Percentiles rank a stretch among this genome's conserved stretches.
Evolutionary conservation across 2,113 vertebrate species (phyloP).

Genomic region (Poeciliopsis retropinna): DNA sequence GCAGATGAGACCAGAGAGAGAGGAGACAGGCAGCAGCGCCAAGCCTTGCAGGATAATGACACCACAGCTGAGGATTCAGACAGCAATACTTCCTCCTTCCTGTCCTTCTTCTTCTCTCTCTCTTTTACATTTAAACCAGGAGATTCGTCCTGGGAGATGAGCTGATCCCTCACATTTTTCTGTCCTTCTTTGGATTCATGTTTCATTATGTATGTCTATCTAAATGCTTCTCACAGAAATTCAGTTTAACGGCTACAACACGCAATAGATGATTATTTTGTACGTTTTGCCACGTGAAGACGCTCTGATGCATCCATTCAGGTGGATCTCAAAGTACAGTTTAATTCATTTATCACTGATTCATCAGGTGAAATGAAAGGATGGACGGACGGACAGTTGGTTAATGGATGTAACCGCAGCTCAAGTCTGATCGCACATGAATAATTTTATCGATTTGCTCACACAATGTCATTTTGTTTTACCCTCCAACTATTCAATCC

Average conservation of each 20-base stretch:
- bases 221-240: conserved; percentile 19
- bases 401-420: too few relatives aligned
- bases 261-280: not conserved
- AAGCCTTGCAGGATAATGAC: conserved; percentile 47
- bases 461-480: too few relatives aligned
- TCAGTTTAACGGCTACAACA: conserved; percentile 7
- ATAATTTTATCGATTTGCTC: too few relatives aligned
- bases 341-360: too few relatives aligned
- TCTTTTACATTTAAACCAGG: conserved; percentile 42
- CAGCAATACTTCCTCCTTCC: conserved; percentile 52
- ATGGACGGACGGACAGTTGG: too few relatives aligned
- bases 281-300: not conserved
- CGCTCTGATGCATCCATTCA: too few relatives aligned
- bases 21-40: conserved; percentile 19
- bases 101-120: not conserved
- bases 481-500: too few relatives aligned
- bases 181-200: conserved; percentile 44
- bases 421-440: too few relatives aligned
- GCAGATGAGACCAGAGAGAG: conserved; percentile 52
- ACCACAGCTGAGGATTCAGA: conserved; percentile 41
- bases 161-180: conserved; percentile 38
- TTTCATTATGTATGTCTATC: conserved; percentile 45
- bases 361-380: too few relatives aligned
- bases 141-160: conserved; percentile 45
- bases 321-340: too few relatives aligned